Base-by-base conservation (phyloP, 1,140 invertebrate species). In the Neodiprion virginianus region DNA sequence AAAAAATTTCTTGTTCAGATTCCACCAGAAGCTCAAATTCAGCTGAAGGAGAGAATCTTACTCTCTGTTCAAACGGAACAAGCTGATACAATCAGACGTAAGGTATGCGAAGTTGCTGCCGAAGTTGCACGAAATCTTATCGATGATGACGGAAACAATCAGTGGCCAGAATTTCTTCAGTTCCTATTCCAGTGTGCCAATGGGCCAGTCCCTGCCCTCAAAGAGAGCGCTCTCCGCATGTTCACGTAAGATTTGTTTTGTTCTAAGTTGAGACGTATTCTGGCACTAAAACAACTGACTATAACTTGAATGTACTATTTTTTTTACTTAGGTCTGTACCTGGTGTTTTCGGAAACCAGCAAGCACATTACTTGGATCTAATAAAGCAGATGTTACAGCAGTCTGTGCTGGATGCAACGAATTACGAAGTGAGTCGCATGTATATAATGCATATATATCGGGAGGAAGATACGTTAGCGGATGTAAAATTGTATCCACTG, bases 141-240 rank as follows among this genome's bases (percentile, higher is more conserved):
- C 78, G 98, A 99, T 86, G 98, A 99, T 79, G 96, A 98, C 86
- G 97, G 97, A 47, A 97, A 96, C 82, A 99, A 99, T 88, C 93
- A 94, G 75, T 99, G 98, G 98, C 96, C 96, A 40, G 98, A 99
- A 85, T 96, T 99, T 84, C 90, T 99, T 47, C 94, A 97, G 84
- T 99, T 99, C 87, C 91, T 99, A 81, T 99, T 99, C 89, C 95
- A 97, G 83, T 97, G 96, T 89, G 96, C 96, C 14, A 96, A 93
- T 88, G 94, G 95, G 76, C 90, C 93, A 49, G 92, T 94, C 82
- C 88, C 94, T 47, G 91, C 93, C 69, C 90, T 98, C n/a, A 97
- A 97, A 89, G 98, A 99, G 88, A 94, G 95, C 81, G 97, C 97
- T 12, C 92, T 99, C 66, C 92, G 96, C 78, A 96, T 99, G 89